These are phyloP conservation scores for Dryobotodes eremita DNA, from an alignment of 2,888 invertebrate species.

Conservation along the genomic window DNA sequence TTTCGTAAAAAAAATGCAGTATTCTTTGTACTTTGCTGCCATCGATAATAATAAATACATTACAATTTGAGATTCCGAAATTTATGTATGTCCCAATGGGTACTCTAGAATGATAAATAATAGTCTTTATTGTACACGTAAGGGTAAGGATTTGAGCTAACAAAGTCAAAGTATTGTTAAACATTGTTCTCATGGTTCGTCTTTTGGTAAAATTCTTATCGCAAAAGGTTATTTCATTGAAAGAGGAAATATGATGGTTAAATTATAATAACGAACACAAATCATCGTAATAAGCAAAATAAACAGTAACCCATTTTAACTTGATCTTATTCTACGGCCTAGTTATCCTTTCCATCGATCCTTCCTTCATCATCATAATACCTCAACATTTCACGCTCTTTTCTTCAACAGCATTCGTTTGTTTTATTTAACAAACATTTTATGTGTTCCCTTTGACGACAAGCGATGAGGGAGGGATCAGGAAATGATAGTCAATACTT, in stretches of 20 bases:
- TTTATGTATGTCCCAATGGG: background rate
- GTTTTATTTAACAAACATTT: constrained; percentile 39
- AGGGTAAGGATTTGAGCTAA: background rate
- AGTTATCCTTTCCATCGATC: background rate
- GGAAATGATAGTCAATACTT: constrained; percentile 36
- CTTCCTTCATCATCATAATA: constrained; percentile 5
- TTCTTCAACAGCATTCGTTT: background rate
- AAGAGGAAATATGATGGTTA: background rate
- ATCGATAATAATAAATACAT: background rate
- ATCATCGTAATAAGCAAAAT: background rate
- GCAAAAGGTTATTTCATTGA: background rate
- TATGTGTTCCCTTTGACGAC: constrained; percentile 21
- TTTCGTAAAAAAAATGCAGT: background rate
- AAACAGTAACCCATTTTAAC: background rate
- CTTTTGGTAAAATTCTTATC: background rate
- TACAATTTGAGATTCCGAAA: background rate
- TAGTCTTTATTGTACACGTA: background rate
- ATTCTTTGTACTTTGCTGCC: background rate
- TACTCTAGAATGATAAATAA: background rate
- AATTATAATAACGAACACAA: background rate
- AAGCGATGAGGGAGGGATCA: constrained; percentile 13
- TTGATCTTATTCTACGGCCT: background rate
- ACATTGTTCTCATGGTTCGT: background rate
- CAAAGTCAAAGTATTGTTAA: background rate
- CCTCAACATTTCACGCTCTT: background rate